Evolutionary conservation across 2,888 invertebrate genomes (phyloP), one percentile per base, ranked within the genome.

Genomic region (Cordilura impudica): DNA sequence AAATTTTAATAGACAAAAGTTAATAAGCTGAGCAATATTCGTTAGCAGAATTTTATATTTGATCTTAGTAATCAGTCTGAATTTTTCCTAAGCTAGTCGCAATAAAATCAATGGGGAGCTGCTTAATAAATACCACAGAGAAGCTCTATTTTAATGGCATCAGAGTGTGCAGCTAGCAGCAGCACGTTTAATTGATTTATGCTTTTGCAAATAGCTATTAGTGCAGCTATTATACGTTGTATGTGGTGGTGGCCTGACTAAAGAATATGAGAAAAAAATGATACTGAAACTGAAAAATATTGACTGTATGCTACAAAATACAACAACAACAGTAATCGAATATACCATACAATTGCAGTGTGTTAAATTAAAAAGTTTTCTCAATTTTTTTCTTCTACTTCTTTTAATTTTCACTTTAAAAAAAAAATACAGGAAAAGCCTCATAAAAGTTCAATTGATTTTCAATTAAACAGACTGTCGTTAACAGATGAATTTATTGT

Each of bases 381-480:
- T 14, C n/a, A n/a, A 5, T 39, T n/a, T 70, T 70, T 56, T 47
- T 75, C 7, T 19, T 53, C 23, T 14, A 26, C 26, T 74, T 66
- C 45, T 60, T 67, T 5, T 14, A 26, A 18, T 43, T 39, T 31
- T 26, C 45, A 45, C 16, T 49, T 47, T 49, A 26, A 29, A 49
- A 51, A 53, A 29, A 19, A 43, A 51, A 35, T 26, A 29, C 74
- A 65, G 72, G 73, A 77, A 73, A 53, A 74, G 73, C 35, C 72
- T 74, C 66, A 79, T 81, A 79, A 83, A 83, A 83, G 65, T 77
- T 83, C 81, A 82, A 83, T 83, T 83, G 83, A 81, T 83, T 83
- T 83, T 83, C 81, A 83, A 83, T 83, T 83, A 83, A 83, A 81
- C 65, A 72, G 70, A 79, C 81, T 82, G 83, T 83, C 82, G 76